These are phyloP conservation scores for Archocentrus centrarchus DNA, from an alignment of 2,113 vertebrate species.

Conservation along the genomic window DNA sequence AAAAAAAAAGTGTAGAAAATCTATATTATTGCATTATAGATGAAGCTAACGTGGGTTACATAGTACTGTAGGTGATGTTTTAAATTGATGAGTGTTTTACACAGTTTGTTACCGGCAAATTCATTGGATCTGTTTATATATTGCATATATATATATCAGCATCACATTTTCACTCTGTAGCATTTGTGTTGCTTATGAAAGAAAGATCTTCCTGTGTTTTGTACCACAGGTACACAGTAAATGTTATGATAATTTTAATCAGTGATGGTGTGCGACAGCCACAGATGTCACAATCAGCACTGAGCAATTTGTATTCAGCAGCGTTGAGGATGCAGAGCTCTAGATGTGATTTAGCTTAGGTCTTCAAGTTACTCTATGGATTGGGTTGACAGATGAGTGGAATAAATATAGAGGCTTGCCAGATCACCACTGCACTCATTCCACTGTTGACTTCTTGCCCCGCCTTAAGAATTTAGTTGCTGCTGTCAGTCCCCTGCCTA, in stretches of 20 bases:
- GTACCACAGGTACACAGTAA: background rate
- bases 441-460: constrained; percentile 34
- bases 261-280: constrained; percentile 3
- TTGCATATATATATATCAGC: background rate
- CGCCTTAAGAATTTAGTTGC: constrained; percentile 47
- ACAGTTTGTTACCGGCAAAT: background rate
- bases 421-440: constrained; percentile 38
- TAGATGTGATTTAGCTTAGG: constrained; percentile 33
- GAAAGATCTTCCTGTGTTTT: background rate
- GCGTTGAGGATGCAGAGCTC: constrained; percentile 15
- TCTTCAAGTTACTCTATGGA: constrained; percentile 10
- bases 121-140: background rate
- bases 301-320: constrained; percentile 34
- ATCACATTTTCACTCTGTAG: background rate
- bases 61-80: background rate
- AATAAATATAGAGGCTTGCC: constrained; percentile 33
- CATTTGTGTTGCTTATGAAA: background rate
- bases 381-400: constrained; percentile 26
- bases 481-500: constrained; percentile 52
- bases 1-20: background rate
- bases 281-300: constrained; percentile 23
- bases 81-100: background rate
- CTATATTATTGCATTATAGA: background rate
- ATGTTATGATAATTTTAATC: constrained; percentile 15
- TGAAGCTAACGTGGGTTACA: background rate